These are phyloP conservation scores for Ametastegia equiseti DNA, from an alignment of 2,888 invertebrate genomes.

Conservation along the genomic window DNA sequence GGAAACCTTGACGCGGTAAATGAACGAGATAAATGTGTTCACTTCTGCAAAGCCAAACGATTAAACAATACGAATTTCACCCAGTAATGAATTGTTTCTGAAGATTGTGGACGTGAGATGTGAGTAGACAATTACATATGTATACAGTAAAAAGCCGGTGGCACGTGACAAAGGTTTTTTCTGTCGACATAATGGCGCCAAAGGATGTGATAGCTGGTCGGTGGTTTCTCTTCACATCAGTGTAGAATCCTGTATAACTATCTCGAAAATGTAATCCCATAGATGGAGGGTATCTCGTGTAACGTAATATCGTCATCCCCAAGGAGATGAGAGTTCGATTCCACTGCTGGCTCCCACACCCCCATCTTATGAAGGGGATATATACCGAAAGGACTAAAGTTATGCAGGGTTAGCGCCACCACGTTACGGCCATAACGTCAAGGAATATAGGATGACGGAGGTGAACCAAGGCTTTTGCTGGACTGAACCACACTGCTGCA, in stretches of 20 bases:
- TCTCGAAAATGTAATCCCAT: neutral
- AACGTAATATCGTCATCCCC: constrained; percentile 24
- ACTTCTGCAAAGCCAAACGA: neutral
- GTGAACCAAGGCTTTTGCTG: constrained; percentile 21
- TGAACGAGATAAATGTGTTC: neutral
- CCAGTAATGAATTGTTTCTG: neutral
- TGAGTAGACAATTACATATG: neutral
- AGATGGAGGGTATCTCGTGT: neutral
- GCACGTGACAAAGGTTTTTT: constrained; percentile 6
- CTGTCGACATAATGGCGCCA: neutral
- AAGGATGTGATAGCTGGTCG: neutral
- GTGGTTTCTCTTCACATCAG: neutral
- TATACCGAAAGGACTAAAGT: constrained; percentile 53
- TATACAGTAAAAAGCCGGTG: neutral
- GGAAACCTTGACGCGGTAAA: neutral
- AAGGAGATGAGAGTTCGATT: constrained; percentile 36
- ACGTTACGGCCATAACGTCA: constrained; percentile 53
- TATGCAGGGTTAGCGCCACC: constrained; percentile 63
- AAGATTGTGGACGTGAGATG: neutral
- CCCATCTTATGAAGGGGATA: constrained; percentile 23
- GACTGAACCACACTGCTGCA: no score
- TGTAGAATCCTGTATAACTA: neutral
- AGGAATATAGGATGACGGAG: constrained; percentile 54
- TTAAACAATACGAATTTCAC: neutral
- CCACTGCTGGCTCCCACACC: constrained; percentile 54